A percentile compares a stretch with the other conserved stretches of the same genome.
Evolutionary conservation across 2,113 vertebrate genomes (phyloP).

Genomic region (Mobula hypostoma): DNA sequence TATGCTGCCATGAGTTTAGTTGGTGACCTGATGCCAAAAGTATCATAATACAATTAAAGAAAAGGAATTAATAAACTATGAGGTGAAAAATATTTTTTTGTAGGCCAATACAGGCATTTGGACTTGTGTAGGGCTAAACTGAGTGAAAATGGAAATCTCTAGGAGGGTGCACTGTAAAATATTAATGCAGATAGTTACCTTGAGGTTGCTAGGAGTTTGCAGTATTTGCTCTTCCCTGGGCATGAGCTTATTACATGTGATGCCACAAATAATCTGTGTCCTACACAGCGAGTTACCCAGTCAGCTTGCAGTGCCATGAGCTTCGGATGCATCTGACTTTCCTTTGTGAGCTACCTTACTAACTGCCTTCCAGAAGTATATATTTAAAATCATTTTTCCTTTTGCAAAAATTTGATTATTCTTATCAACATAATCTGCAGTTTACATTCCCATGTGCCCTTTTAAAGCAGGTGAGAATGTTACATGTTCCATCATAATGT

Average conservation of each 20-base stretch:
- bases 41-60: background rate
- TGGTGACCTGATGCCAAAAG: background rate
- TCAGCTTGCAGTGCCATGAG: no score
- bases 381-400: no score
- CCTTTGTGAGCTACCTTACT: no score
- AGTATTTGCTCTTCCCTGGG: background rate
- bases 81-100: background rate
- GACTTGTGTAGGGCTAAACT: background rate
- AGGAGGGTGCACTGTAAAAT: background rate
- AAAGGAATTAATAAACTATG: background rate
- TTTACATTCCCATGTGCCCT: no score
- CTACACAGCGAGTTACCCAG: no score
- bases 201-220: background rate
- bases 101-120: background rate
- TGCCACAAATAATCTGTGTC: background rate
- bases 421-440: no score
- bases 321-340: no score
- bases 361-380: no score
- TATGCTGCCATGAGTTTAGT: background rate
- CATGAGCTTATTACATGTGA: background rate
- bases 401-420: no score
- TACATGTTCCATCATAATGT: no score
- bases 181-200: background rate
- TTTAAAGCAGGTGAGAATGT: no score
- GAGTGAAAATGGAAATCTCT: background rate